Base-by-base conservation (phyloP, 2,797 vertebrate species). In the Tarsius wallacei region DNA sequence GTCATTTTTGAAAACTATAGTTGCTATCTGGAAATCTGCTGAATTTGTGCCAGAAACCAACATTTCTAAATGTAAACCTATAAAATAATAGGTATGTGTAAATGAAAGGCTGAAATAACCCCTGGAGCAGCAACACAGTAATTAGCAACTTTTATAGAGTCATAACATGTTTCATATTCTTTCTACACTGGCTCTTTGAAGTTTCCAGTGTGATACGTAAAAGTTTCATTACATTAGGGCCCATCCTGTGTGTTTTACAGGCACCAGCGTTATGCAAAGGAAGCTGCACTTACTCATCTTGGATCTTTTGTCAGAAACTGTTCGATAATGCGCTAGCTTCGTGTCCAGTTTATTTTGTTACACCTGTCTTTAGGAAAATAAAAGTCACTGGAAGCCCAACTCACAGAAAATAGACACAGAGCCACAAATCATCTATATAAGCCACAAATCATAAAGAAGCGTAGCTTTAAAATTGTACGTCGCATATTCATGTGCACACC, bases 71-170 rank as follows among this genome's bases (percentile, higher is more conserved):
- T 68, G 83, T 91, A 97, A 97, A 95, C 87, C 93, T 94, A 66
- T 96, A 97, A 96, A 98, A 88, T 89, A 96, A 91, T 33, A 87
- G 94, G 80, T 97, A 98, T 96, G 98, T 98, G 97, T 98, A 98
- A 98, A 97, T 97, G 98, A 98, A 98, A 98, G 0, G 47, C 97
- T 97, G 97, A 94, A 97, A 98, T 97, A 98, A 98, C 97, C 95
- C 97, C 95, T 92, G 88, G 86, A 97, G 80, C 95, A 98, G 98
- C 97, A 98, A 97, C 68, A 68, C 97, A 96, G 97, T 98, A 98
- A 99, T 98, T 98, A 98, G 98, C 98, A 98, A 98, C 98, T 98
- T 98, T 98, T 98, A 98, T 93, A 95, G 94, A 94, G 95, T 96
- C 97, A 96, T 97, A 98, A 98, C 97, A 97, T 97, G 98, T 98